Percentiles rank a stretch among this genome's conserved stretches.
Evolutionary conservation across 2,888 invertebrate genomes (phyloP).

Genomic region (Athripsodes cinereus): DNA sequence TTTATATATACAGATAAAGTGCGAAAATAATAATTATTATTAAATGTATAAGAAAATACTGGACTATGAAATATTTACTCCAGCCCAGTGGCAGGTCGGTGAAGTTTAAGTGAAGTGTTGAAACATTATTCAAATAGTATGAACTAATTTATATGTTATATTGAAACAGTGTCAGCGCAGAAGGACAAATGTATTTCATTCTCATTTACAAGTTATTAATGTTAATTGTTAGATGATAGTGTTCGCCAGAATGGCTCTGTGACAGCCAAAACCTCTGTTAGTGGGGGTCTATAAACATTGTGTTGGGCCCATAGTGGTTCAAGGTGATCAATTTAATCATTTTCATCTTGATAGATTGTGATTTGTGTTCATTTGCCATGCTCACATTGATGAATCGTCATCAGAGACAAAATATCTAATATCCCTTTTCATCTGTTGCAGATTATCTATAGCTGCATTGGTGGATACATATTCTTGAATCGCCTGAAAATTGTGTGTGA

Average conservation of each 20-base stretch:
- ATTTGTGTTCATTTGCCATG: too few relatives aligned
- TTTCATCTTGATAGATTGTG: too few relatives aligned
- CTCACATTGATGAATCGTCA: too few relatives aligned
- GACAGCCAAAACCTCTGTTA: neutral
- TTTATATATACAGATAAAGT: too few relatives aligned
- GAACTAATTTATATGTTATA: neutral
- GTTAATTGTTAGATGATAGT: conserved; percentile 7
- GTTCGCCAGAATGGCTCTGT: conserved; percentile 18
- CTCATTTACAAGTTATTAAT: conserved; percentile 21
- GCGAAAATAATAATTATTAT: too few relatives aligned
- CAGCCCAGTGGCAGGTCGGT: neutral
- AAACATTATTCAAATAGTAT: neutral
- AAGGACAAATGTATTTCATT: conserved; percentile 23
- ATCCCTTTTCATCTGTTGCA: neutral
- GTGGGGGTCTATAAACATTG: neutral
- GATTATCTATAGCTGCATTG: neutral
- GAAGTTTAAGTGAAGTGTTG: neutral
- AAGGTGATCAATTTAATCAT: neutral
- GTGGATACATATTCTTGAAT: too few relatives aligned
- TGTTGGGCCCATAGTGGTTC: neutral
- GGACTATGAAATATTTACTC: too few relatives aligned
- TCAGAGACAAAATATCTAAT: too few relatives aligned
- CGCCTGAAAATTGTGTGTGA: neutral
- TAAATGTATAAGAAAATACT: too few relatives aligned
- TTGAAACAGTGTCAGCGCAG: neutral